Evolutionary conservation across 2,113 vertebrate genomes (phyloP).

Genomic region (Cyprinodon brontotheroides): DNA sequence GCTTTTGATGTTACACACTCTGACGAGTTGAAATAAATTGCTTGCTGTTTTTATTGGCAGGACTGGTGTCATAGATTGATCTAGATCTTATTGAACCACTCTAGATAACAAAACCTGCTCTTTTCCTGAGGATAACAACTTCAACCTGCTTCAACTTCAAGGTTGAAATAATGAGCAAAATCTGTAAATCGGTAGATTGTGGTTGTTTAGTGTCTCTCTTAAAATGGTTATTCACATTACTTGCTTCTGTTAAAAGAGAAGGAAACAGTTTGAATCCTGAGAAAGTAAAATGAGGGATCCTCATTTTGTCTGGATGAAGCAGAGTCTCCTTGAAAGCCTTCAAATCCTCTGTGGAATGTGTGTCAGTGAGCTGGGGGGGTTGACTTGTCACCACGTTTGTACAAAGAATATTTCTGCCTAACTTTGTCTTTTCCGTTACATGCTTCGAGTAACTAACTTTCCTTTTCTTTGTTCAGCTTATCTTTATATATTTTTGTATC

Average conservation of each 20-base stretch:
- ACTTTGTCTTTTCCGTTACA: constrained; percentile 18
- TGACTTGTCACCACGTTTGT: constrained; percentile 55
- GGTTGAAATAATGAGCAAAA: not conserved
- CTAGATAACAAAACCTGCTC: too few species aligned
- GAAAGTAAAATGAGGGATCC: constrained; percentile 50
- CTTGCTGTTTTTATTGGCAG: not conserved
- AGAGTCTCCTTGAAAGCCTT: constrained; percentile 73
- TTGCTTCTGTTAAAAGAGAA: constrained; percentile 2
- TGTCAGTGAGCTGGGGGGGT: constrained; percentile 28
- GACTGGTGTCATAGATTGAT: not conserved
- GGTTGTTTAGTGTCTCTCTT: not conserved
- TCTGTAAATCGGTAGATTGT: not conserved
- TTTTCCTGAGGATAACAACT: too few species aligned
- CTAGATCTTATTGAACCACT: not conserved
- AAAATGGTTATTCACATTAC: not conserved
- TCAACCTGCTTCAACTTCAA: too few species aligned
- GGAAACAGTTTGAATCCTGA: constrained; percentile 6
- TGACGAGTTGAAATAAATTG: too few species aligned
- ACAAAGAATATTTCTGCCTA: constrained; percentile 64
- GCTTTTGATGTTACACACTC: too few species aligned
- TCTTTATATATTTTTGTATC: not conserved
- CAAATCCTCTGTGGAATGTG: constrained; percentile 79
- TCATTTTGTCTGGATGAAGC: constrained; percentile 71
- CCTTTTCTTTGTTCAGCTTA: constrained; percentile 8
- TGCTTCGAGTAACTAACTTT: constrained; percentile 39